phyloP scores from a whole-genome alignment of 2,113 vertebrate genomes.

The Stomatorhinus ivindoensis region DNA sequence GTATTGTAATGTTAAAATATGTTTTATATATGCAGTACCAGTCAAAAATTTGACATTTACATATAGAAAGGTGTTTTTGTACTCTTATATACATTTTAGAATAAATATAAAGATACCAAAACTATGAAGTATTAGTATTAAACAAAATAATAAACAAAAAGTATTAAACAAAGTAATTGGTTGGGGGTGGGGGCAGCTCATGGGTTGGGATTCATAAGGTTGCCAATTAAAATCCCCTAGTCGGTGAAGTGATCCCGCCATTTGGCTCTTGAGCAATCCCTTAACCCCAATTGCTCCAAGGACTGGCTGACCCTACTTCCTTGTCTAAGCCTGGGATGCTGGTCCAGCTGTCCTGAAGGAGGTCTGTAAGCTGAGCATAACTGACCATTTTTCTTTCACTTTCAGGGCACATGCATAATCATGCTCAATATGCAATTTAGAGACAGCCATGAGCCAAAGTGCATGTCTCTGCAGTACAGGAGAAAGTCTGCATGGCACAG shows the following conservation, averaged over 20 bases:
- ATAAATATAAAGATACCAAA: not conserved
- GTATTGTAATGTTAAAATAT: not conserved
- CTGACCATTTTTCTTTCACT: not conserved
- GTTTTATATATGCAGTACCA: not conserved
- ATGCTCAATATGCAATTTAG: not conserved
- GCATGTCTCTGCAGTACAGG: not conserved
- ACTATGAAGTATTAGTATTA: not conserved
- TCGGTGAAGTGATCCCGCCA: not conserved
- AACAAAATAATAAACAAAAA: too few relatives aligned
- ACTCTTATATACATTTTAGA: not conserved
- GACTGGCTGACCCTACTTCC: not conserved
- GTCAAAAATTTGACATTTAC: not conserved
- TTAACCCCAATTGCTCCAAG: not conserved
- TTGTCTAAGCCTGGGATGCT: not conserved
- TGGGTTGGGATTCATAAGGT: not conserved
- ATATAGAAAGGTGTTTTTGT: not conserved
- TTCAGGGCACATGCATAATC: not conserved
- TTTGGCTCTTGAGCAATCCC: not conserved
- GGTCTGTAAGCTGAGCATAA: not conserved
- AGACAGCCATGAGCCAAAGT: not conserved
- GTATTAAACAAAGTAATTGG: not conserved
- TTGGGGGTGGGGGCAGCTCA: not conserved
- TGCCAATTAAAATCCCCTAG: not conserved
- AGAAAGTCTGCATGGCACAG: not conserved
- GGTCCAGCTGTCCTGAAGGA: not conserved